Base-by-base conservation (phyloP, 2,113 vertebrate species). In the Bufo gargarizans region DNA sequence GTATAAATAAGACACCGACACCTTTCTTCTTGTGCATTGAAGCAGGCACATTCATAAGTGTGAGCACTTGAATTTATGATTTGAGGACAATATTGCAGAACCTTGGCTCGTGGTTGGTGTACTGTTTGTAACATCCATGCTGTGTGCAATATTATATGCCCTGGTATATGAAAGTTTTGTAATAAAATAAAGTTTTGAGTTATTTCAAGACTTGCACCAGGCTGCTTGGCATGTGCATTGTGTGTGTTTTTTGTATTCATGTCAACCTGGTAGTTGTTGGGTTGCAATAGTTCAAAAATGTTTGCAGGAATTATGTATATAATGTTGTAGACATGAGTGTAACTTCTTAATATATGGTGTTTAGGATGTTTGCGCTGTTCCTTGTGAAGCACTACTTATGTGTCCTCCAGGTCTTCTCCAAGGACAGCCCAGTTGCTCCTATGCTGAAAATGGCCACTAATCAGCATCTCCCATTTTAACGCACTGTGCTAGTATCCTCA, bases 1-100 rank as follows among this genome's bases (percentile, higher is more conserved):
- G 92, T 61, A 89, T 69, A 92, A 92, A 43, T 93, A 90, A 4
- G 16, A 22, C 33, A 20, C 9, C 0, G 0, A 4, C 4, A 67
- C 17, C 47, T 53, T 53, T 47, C 45, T 3, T 45, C 6, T 81
- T 14, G 0, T 11, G 6, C 12, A 58, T 16, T 33, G 12, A 16
- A 79, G n/a, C 13, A 7, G n/a, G 2, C 55, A 59, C 33, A n/a
- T 79, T 10, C 33, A 33, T n/a, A 33, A 13, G 9, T 78, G 20
- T n/a, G 12, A 47, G 65, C 65, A 72, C 59, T 19, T 19, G 59
- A 72, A 43, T 33, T 19, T 33, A 16, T 13, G 20, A 53, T 20
- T 3, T 20, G 33, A n/a, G 77, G 50, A 58, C 78, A 19, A 14
- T 11, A 45, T 17, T 19, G 8, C 56, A 19, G 13, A 20, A 1